Evolutionary conservation across 2,113 vertebrate genomes (phyloP).

Genomic region (Calonectris borealis): DNA sequence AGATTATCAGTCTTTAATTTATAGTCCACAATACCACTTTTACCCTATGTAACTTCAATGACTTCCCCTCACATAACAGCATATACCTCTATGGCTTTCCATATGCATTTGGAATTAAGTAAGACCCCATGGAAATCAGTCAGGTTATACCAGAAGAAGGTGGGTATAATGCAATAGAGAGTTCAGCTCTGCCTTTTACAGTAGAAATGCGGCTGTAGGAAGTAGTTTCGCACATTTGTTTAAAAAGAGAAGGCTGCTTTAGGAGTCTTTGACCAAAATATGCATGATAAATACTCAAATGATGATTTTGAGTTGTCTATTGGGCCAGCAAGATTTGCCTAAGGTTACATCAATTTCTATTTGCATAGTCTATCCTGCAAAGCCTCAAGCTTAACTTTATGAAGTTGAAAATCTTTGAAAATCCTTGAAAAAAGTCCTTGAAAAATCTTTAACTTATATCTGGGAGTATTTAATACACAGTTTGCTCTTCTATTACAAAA

Average conservation of each 20-base stretch:
- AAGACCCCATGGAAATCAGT: neutral
- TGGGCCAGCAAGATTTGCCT: neutral
- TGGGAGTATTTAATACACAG: neutral
- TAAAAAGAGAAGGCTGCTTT: neutral
- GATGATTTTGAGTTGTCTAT: neutral
- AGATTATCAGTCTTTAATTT: neutral
- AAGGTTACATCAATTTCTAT: neutral
- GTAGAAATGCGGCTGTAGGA: neutral
- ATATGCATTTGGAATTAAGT: neutral
- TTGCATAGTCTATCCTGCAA: neutral
- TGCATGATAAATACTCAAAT: neutral
- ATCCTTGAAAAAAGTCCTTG: neutral
- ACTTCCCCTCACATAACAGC: neutral
- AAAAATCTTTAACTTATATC: neutral
- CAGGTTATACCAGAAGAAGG: neutral
- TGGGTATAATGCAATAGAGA: neutral
- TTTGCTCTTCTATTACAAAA: neutral
- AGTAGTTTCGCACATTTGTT: neutral
- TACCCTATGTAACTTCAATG: neutral
- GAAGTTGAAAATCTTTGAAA: neutral
- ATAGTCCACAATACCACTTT: neutral
- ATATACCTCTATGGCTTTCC: neutral
- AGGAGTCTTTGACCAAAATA: neutral
- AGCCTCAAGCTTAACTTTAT: neutral
- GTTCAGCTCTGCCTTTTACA: neutral